Base-by-base conservation (phyloP, 2,113 vertebrate genomes). In the Peucedramus taeniatus region DNA sequence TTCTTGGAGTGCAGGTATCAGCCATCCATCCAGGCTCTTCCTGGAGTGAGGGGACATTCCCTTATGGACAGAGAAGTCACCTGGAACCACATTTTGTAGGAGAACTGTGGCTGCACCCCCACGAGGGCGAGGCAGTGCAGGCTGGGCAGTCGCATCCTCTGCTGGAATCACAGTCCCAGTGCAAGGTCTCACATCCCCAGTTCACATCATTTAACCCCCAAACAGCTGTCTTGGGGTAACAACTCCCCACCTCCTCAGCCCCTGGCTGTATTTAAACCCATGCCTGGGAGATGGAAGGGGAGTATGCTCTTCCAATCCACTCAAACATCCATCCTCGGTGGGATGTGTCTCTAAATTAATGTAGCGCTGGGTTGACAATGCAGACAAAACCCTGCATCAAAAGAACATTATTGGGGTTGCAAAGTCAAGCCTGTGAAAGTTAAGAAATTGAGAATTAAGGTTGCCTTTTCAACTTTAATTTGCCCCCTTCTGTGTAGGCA, bases 391-490 rank as follows among this genome's bases (percentile, higher is more conserved):
- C 40, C 53, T 86, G 23, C 77, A 72, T 85, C 84, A 94, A 84
- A 88, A 82, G 87, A 89, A 76, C 72, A 61, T 94, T 94, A 89
- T 82, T 82, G 69, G 53, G 89, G 87, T 93, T 94, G 89, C 83
- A 82, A 79, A 96, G 90, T 95, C 93, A 97, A 96, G 83, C 45
- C 72, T 42, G 50, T 81, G 90, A 60, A 92, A 95, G 95, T 89
- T 84, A 75, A 93, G 83, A 87, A 93, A 82, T 28, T 74, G 80
- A 93, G 85, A 95, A 92, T 94, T 96, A 78, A 93, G 94, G 88
- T 96, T 97, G 92, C 86, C 86, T 82, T 54, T 93, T 94, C 90
- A 96, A 92, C 92, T 80, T 96, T 93, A 96, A 97, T 97, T 96
- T 95, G 96, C 87, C 92, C 95, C 95, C 92, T 93, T 92, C 92